Base-by-base conservation (phyloP, 2,113 vertebrate species). In the Crypturellus undulatus region DNA sequence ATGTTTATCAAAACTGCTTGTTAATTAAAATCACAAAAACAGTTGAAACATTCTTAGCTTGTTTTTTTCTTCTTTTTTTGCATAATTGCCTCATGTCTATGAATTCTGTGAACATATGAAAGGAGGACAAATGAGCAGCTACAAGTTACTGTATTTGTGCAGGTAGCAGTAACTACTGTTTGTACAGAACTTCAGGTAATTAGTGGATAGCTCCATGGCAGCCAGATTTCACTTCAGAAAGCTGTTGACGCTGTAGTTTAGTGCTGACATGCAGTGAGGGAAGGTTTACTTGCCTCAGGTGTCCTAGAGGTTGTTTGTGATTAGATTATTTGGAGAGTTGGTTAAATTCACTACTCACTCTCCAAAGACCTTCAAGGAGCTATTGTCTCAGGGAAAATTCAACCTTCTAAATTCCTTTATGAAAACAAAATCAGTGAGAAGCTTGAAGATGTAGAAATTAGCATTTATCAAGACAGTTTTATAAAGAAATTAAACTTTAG, bases 351-450 rank as follows among this genome's bases (percentile, higher is more conserved):
- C 88, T 95, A 64, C 36, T 87, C 38, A 21, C 2, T 60, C 34
- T 89, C 56, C 34, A 70, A 21, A 77, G n/a, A 15, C 68, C n/a
- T 84, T 93, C 38, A 83, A 92, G 63, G 76, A 92, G 25, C 19
- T 45, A 79, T 56, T 94, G 76, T 24, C 45, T 94, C 86, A 70
- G 40, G 62, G 19, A 96, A 75, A 95, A 95, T 75, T 85, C 34
- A 92, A 80, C 18, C 20, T 51, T 77, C 43, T 78, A 83, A 72
- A 72, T 22, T 32, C 78, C 45, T 25, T 56, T 86, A 86, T 89
- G 63, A 77, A 97, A 97, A 95, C 21, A 94, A 97, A 96, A 89
- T 60, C 45, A 90, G 85, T 82, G 49, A 91, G 8, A 10, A 87
- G 24, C 17, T 70, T 18, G 43, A 79, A 96, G 59, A 95, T 89